phyloP scores from a whole-genome alignment of 2,113 vertebrate species.

The Lichenostomus cassidix region DNA sequence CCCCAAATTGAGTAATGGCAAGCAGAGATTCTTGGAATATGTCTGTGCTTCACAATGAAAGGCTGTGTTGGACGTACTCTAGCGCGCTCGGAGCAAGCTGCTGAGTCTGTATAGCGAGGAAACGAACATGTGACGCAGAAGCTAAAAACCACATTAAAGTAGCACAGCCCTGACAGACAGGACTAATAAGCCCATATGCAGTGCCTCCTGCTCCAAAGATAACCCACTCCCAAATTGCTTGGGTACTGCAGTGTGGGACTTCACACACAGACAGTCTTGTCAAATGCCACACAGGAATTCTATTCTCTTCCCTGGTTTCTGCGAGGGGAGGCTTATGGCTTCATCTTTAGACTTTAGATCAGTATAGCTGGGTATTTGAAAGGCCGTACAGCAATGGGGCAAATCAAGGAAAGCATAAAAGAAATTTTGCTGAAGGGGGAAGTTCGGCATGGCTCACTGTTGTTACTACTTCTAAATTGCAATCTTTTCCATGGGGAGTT shows the following conservation, averaged over 20 bases:
- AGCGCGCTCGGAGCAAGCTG: neutral
- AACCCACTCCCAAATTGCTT: constrained; percentile 52
- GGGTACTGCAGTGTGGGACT: constrained; percentile 29
- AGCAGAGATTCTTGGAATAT: constrained; percentile 36
- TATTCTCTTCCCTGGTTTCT: constrained; percentile 4
- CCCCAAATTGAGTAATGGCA: constrained; percentile 48
- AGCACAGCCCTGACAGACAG: constrained; percentile 54
- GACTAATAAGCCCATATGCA: constrained; percentile 62
- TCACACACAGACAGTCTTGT: constrained; percentile 34
- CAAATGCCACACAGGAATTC: constrained; percentile 37
- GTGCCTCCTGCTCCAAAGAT: constrained; percentile 53
- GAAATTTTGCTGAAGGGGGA: neutral
- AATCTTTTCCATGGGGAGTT: neutral
- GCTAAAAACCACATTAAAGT: constrained; percentile 51
- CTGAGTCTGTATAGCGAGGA: neutral
- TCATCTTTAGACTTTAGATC: constrained; percentile 30
- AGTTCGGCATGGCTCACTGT: neutral
- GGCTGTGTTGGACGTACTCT: neutral
- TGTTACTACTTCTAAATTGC: neutral
- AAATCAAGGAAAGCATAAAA: constrained; percentile 15
- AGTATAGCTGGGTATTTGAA: neutral
- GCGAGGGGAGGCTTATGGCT: neutral
- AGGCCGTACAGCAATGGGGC: neutral
- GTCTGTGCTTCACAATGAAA: neutral
- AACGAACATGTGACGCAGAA: constrained; percentile 2